Base-by-base conservation (phyloP, 2,113 vertebrate genomes). In the Nettapus auritus region DNA sequence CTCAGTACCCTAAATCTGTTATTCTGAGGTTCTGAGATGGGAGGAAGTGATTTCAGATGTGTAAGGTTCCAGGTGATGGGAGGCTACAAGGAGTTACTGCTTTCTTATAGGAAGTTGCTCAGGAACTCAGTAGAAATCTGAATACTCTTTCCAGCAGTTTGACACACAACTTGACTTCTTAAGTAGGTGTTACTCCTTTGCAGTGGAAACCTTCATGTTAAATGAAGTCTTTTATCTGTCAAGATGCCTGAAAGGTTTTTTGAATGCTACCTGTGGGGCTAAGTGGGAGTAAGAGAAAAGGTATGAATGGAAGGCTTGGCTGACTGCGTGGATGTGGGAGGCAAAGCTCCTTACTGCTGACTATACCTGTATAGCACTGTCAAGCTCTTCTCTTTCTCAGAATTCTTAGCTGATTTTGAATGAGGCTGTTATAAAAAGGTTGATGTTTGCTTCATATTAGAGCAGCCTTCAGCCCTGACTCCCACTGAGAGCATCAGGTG, bases 221-320 rank as follows among this genome's bases (percentile, higher is more conserved):
- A 92, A 80, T 89, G 48, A 36, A 75, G 38, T 75, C 42, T 84
- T 93, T 82, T 90, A 75, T 90, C 56, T 77, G 20, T 94, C 76
- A 84, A 34, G 34, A 68, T 86, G 53, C 44, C 63, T 68, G n/a
- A 38, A 88, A 71, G 73, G 31, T 75, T 90, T 93, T 94, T 92
- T 5, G 0, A 82, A n/a, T 55, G 44, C 88, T 92, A 56, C 52
- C 79, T 88, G 50, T 88, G 34, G 53, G 38, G 42, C 52, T 91
- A 69, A 86, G 83, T 94, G 53, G 69, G 85, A 84, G 88, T 78
- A 57, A 93, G 34, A 78, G 56, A 88, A 90, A 76, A 66, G 31
- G 48, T 73, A 29, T 76, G 86, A 96, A 96, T 92, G 90, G 71
- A 90, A 78, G 48, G 20, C 44, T 89, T 93, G 63, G 7, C 76